These are phyloP conservation scores for Hirundichthys speculiger DNA, from an alignment of 2,113 vertebrate genomes.

Conservation along the genomic window DNA sequence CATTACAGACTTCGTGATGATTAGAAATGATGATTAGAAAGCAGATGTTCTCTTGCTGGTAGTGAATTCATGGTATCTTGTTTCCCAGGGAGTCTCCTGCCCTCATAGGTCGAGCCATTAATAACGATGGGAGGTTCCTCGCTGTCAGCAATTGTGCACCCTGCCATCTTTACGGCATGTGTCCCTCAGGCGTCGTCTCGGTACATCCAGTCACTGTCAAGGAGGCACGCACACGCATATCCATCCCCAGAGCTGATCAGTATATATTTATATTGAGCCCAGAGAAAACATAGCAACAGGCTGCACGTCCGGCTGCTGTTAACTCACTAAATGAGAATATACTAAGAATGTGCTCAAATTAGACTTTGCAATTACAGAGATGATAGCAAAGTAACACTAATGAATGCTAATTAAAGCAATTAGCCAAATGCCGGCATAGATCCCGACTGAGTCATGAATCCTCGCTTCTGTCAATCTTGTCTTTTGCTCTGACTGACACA, in stretches of 20 bases:
- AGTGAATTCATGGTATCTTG: constrained; percentile 44
- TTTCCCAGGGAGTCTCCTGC: constrained; percentile 63
- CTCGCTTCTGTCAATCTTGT: constrained; percentile 2
- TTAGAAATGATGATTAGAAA: constrained; percentile 19
- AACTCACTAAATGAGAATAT: background rate
- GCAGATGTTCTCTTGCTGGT: constrained; percentile 39
- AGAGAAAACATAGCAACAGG: background rate
- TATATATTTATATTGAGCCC: background rate
- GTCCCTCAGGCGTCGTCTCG: constrained; percentile 30
- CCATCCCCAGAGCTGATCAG: background rate
- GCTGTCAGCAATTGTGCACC: constrained; percentile 64
- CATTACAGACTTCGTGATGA: no score
- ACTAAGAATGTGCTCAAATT: background rate
- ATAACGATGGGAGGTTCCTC: constrained; percentile 64
- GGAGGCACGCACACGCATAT: constrained; percentile 2
- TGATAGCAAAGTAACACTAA: background rate
- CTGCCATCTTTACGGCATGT: constrained; percentile 45
- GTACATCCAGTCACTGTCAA: constrained; percentile 22
- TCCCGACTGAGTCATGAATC: background rate
- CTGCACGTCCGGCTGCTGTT: background rate
- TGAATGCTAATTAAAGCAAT: background rate
- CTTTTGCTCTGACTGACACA: constrained; percentile 6
- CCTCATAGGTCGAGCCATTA: constrained; percentile 57
- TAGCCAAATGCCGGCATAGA: background rate
- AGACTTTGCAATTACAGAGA: background rate